Percentiles rank a stretch among this genome's conserved stretches.
These are phyloP conservation scores for Orthochromis indermauri DNA, from an alignment of 2,113 vertebrate species.

Conservation along the genomic window DNA sequence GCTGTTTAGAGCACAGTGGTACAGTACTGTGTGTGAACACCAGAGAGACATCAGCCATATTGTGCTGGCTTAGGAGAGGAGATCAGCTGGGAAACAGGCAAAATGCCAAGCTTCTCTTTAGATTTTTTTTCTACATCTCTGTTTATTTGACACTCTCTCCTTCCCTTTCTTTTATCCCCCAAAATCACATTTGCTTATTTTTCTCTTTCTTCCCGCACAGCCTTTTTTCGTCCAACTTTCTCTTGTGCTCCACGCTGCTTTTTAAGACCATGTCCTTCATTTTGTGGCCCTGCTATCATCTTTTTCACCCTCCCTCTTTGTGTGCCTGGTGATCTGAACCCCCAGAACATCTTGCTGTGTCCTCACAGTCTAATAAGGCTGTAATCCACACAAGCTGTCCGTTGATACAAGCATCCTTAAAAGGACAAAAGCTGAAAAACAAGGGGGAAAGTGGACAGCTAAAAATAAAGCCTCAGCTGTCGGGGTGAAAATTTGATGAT, in stretches of 20 bases:
- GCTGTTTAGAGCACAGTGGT: constrained; percentile 13
- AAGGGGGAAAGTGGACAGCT: constrained; percentile 56
- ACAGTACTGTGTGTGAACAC: constrained; percentile 42
- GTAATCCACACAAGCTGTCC: constrained; percentile 81
- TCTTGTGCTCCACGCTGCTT: neutral
- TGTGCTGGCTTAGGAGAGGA: constrained; percentile 64
- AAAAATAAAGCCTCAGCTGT: constrained; percentile 72
- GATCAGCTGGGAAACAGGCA: constrained; percentile 65
- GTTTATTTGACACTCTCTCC: constrained; percentile 13
- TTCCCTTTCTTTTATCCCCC: neutral
- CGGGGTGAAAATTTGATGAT: constrained; percentile 26
- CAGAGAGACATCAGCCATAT: constrained; percentile 67
- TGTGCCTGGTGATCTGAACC: constrained; percentile 65
- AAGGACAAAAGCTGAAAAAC: constrained; percentile 58
- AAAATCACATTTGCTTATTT: neutral
- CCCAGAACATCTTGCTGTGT: constrained; percentile 75
- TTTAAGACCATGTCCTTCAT: neutral
- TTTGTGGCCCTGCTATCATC: neutral
- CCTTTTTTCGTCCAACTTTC: neutral
- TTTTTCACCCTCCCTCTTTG: constrained; percentile 8
- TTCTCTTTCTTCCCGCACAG: neutral
- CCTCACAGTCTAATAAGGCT: constrained; percentile 73
- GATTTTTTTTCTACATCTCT: neutral
- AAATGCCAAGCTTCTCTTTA: constrained; percentile 48
- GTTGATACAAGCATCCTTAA: constrained; percentile 75